A percentile compares a stretch with the other conserved stretches of the same genome.
phyloP scores from a whole-genome alignment of 2,888 invertebrate genomes.

The Caradrina kadenii region DNA sequence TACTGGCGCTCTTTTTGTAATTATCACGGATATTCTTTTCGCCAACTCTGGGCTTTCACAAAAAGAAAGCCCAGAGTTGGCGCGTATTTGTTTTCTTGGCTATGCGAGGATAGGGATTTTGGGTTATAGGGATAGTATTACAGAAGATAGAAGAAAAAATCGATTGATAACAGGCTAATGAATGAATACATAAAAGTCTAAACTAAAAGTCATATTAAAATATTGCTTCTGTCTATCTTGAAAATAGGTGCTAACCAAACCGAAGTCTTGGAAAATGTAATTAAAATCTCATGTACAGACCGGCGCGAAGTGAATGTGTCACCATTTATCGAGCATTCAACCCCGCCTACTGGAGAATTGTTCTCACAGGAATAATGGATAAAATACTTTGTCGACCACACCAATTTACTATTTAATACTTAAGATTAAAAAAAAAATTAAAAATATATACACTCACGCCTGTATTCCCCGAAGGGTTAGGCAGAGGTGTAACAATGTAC shows the following conservation, averaged over 20 bases:
- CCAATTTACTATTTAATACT: slow-evolving; percentile 9
- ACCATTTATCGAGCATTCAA: slow-evolving; percentile 24
- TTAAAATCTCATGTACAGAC: slow-evolving; percentile 29
- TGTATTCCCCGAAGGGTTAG: too few relatives aligned
- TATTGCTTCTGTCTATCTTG: neutral
- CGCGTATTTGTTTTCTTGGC: neutral
- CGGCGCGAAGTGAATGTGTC: slow-evolving; percentile 11
- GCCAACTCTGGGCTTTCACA: too few relatives aligned
- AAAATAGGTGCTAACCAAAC: neutral
- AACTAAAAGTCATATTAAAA: too few relatives aligned
- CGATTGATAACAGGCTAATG: neutral
- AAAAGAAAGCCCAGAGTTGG: neutral
- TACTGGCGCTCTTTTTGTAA: slow-evolving; percentile 20
- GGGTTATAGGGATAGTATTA: too few relatives aligned
- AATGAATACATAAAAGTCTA: neutral
- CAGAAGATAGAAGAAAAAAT: neutral
- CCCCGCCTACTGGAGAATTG: slow-evolving; percentile 2
- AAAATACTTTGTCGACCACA: slow-evolving; percentile 13
- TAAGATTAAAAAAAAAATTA: too few relatives aligned
- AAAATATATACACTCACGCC: too few relatives aligned
- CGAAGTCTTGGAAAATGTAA: slow-evolving; percentile 13
- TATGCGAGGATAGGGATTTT: too few relatives aligned
- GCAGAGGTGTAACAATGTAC: too few relatives aligned
- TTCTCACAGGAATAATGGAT: slow-evolving; percentile 21
- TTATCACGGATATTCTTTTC: slow-evolving; percentile 3